Percentiles rank a stretch among this genome's conserved stretches.
These are phyloP conservation scores for Neomonachus schauinslandi DNA, from an alignment of 2,113 vertebrate genomes.

Conservation along the genomic window DNA sequence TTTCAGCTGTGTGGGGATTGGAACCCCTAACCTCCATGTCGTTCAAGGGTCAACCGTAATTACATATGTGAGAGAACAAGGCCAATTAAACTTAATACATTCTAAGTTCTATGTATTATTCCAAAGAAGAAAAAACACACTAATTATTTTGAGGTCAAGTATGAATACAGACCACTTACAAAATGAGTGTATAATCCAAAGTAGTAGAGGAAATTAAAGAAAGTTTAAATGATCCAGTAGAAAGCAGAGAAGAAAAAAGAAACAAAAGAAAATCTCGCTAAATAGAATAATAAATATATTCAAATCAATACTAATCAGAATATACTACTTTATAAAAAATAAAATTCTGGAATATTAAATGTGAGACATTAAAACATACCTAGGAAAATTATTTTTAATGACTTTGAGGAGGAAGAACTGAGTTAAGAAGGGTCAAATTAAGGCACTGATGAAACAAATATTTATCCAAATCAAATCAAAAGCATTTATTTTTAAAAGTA, in stretches of 20 bases:
- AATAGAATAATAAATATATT: not conserved
- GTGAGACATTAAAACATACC: not conserved
- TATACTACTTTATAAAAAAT: not conserved
- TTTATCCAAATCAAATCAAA: not conserved
- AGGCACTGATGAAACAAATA: not conserved
- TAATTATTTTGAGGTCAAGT: not conserved
- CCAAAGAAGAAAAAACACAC: not conserved
- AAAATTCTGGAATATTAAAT: conserved; percentile 24
- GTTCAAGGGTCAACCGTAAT: not conserved
- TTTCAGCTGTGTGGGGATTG: not conserved
- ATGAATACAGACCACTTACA: not conserved
- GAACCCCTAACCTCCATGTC: not conserved
- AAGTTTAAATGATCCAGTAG: not conserved
- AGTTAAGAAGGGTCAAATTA: not conserved
- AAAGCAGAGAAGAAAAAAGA: not conserved
- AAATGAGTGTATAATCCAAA: not conserved
- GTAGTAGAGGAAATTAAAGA: not conserved
- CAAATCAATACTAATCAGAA: conserved; percentile 23
- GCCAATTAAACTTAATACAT: not conserved
- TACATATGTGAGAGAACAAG: not conserved
- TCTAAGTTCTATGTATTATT: not conserved
- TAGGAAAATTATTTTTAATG: conserved; percentile 23
- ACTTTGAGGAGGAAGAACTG: not conserved
- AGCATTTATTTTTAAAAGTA: not conserved
- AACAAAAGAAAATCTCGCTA: not conserved